These are phyloP conservation scores for Xanthorhoe designata DNA, from an alignment of 2,888 invertebrate species.

Conservation along the genomic window DNA sequence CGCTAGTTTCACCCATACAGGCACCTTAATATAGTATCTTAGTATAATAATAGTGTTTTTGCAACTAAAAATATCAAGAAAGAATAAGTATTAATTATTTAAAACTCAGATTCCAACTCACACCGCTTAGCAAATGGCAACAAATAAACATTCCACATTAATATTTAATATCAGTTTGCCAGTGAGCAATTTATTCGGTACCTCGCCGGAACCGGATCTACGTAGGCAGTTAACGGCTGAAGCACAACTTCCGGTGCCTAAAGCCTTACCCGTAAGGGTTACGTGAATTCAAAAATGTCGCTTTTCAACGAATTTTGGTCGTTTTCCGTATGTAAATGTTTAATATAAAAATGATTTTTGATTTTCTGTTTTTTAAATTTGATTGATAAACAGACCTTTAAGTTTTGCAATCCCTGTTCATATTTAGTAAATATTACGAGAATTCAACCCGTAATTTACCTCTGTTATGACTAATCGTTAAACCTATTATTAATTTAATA, in stretches of 20 bases:
- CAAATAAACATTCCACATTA: constrained; percentile 30
- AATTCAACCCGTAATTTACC: too few relatives aligned
- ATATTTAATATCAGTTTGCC: constrained; percentile 33
- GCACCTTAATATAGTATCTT: not conserved
- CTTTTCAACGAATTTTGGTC: constrained; percentile 22
- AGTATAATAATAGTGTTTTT: too few relatives aligned
- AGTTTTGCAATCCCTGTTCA: too few relatives aligned
- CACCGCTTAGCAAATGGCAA: not conserved
- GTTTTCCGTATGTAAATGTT: not conserved
- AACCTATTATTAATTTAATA: too few relatives aligned
- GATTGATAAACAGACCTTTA: too few relatives aligned
- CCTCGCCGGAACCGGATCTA: constrained; percentile 70
- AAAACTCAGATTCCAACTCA: not conserved
- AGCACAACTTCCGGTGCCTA: constrained; percentile 75
- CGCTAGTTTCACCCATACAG: too few relatives aligned
- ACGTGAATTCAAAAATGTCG: constrained; percentile 61
- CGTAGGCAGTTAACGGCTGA: constrained; percentile 72
- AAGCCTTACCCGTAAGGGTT: constrained; percentile 60
- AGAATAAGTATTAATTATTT: too few relatives aligned
- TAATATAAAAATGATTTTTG: not conserved
- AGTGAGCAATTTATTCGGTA: constrained; percentile 62
- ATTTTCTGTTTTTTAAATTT: not conserved
- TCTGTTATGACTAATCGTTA: too few relatives aligned
- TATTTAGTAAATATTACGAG: too few relatives aligned
- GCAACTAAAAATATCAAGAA: too few relatives aligned